phyloP scores from a whole-genome alignment of 1,140 invertebrate species.

The Papilio aristodemus region DNA sequence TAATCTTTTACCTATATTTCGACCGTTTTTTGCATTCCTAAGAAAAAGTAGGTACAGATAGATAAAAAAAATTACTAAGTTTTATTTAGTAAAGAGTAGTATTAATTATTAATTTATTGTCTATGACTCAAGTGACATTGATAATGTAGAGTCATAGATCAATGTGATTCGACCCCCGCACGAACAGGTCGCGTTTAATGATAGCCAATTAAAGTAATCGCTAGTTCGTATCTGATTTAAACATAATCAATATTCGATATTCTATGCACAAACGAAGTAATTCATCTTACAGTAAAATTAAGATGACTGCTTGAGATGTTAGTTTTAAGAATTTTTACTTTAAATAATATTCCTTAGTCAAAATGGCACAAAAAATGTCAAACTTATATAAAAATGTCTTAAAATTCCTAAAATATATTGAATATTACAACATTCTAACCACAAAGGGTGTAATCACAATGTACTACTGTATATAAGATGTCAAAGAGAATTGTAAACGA shows the following conservation, averaged over 20 bases:
- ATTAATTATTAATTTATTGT: background rate
- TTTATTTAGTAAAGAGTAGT: background rate
- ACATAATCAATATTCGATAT: background rate
- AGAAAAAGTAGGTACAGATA: too few relatives aligned
- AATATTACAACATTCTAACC: background rate
- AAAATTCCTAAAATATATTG: background rate
- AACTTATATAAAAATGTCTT: background rate
- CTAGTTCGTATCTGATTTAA: background rate
- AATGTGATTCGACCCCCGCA: background rate
- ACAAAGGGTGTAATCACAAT: background rate
- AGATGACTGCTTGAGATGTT: too few relatives aligned
- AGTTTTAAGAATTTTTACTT: too few relatives aligned
- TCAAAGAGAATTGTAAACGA: constrained; percentile 8
- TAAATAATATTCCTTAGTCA: too few relatives aligned
- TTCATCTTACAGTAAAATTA: too few relatives aligned
- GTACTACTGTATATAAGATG: background rate
- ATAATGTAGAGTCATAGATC: constrained; percentile 4
- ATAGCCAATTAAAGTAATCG: background rate
- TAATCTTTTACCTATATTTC: too few relatives aligned
- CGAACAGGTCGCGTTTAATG: background rate
- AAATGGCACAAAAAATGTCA: background rate
- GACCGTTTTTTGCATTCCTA: too few relatives aligned
- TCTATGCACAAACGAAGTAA: too few relatives aligned
- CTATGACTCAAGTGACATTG: background rate
- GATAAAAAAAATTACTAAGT: too few relatives aligned